Conservation (phyloP, 2,113 vertebrate species). For the Paratilapia polleni region DNA sequence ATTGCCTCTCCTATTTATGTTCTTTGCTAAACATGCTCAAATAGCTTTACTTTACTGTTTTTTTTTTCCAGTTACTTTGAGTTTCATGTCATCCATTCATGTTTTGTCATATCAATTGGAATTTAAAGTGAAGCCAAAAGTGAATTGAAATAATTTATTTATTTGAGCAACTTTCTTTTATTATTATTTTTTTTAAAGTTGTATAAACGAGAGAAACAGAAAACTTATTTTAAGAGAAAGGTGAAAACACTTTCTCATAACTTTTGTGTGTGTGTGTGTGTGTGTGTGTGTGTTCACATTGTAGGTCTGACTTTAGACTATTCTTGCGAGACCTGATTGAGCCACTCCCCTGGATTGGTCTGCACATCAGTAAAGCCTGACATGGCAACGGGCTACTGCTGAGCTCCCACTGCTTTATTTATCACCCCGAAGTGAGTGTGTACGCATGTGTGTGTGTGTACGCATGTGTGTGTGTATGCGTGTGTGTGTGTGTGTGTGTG, state of each 20-base stretch:
- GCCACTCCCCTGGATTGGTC: conserved; percentile 68
- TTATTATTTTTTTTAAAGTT: not conserved
- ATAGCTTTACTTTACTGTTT: not conserved
- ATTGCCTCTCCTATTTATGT: not conserved
- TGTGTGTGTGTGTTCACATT: conserved; percentile 8
- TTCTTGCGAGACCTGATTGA: conserved; percentile 50
- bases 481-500: not conserved
- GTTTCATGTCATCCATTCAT: not conserved
- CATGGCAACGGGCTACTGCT: conserved; percentile 70
- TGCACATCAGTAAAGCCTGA: conserved; percentile 69
- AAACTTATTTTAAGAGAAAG: not conserved
- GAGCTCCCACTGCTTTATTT: conserved; percentile 71
- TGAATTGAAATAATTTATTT: not conserved
- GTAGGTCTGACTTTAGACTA: conserved; percentile 52
- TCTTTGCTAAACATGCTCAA: not conserved
- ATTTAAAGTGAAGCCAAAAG: not conserved
- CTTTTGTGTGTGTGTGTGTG: not conserved
- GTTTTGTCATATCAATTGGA: not conserved
- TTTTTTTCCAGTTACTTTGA: not conserved
- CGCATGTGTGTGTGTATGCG: conserved; percentile 1
- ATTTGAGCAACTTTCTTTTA: not conserved
- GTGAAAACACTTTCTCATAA: not conserved
- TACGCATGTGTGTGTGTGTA: not conserved
- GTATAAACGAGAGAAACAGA: not conserved
- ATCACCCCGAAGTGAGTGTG: conserved; percentile 42